Evolutionary conservation across 2,797 vertebrate species (phyloP).

Genomic region (Chelon auratus): DNA sequence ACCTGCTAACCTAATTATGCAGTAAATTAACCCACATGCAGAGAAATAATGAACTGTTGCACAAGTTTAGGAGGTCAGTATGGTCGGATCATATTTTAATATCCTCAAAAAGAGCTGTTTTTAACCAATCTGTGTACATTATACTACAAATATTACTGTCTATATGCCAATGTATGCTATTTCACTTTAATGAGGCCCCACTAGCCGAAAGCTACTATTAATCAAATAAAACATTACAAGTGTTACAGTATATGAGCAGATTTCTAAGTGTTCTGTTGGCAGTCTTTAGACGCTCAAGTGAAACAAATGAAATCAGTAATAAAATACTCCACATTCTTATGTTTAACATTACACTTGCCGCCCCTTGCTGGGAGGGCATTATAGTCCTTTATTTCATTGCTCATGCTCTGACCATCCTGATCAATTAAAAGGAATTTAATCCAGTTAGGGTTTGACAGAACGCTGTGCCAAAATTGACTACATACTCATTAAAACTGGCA

Average conservation of each 20-base stretch:
- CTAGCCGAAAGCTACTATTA: not conserved
- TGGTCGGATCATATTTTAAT: too few relatives aligned
- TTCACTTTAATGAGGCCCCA: not conserved
- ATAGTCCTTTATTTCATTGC: constrained; percentile 41
- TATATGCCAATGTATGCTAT: not conserved
- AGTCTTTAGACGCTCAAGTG: constrained; percentile 22
- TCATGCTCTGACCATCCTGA: constrained; percentile 52
- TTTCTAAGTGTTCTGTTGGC: constrained; percentile 11
- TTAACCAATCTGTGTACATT: not conserved
- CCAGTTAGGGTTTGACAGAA: constrained; percentile 50
- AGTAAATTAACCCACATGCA: too few relatives aligned
- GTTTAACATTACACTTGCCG: constrained; percentile 22
- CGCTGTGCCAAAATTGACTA: constrained; percentile 45
- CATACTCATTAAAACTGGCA: constrained; percentile 42
- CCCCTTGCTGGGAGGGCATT: not conserved
- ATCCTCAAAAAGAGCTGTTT: not conserved
- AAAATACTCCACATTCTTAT: constrained; percentile 24
- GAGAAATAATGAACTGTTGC: too few relatives aligned
- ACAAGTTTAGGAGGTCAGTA: too few relatives aligned
- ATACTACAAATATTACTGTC: not conserved
- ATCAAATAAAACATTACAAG: constrained; percentile 3
- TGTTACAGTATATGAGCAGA: constrained; percentile 6
- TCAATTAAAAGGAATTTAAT: constrained; percentile 73
- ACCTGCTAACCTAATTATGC: too few relatives aligned
- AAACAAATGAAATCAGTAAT: constrained; percentile 38